Percentiles rank a stretch among this genome's conserved stretches.
phyloP scores from a whole-genome alignment of 2,797 vertebrate species.

The Pelochelys cantorii region DNA sequence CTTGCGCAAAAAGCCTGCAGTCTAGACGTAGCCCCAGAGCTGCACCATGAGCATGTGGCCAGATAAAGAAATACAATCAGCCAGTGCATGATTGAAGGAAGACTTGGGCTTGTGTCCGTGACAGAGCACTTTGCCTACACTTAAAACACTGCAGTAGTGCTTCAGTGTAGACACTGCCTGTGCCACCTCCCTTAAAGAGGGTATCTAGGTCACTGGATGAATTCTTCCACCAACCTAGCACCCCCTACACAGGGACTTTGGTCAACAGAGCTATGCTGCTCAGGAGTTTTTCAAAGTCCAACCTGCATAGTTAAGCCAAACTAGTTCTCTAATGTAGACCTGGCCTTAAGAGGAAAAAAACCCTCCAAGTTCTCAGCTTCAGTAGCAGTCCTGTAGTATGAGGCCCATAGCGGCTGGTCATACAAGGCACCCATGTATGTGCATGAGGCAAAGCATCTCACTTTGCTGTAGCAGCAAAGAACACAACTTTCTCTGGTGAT shows the following conservation, averaged over 20 bases:
- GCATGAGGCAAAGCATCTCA: neutral
- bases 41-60: neutral
- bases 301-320: neutral
- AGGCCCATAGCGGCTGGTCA: neutral
- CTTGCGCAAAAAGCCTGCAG: too few relatives aligned
- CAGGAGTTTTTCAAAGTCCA: neutral
- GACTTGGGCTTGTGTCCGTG: neutral
- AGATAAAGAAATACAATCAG: neutral
- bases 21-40: neutral
- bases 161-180: neutral
- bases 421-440: neutral
- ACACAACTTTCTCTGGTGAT: too few relatives aligned
- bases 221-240: neutral
- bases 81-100: neutral
- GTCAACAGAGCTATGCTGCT: neutral
- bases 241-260: neutral
- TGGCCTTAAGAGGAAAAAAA: neutral
- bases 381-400: neutral
- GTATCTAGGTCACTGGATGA: neutral
- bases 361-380: neutral
- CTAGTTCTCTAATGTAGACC: neutral
- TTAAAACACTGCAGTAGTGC: neutral
- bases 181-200: neutral
- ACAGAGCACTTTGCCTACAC: neutral
- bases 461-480: neutral